phyloP scores from a whole-genome alignment of 2,888 invertebrate species.

The Pyrochroa serraticornis region DNA sequence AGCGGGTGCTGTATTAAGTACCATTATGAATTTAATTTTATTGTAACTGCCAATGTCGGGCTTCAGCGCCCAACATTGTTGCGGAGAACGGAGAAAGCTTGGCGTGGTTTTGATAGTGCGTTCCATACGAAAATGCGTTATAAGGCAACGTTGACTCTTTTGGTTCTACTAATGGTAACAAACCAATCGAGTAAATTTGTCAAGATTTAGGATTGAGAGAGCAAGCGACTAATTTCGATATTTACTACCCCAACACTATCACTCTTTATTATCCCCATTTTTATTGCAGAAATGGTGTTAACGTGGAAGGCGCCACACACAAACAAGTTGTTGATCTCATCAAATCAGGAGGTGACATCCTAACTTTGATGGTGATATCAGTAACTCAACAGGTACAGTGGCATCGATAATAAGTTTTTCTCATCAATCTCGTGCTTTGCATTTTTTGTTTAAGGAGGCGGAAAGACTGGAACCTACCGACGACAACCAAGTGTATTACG shows the following conservation, averaged over 20 bases:
- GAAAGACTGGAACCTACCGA: constrained; percentile 85
- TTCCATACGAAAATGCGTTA: no score
- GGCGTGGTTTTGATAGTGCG: no score
- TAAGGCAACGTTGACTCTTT: no score
- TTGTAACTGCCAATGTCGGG: no score
- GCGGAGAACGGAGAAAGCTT: no score
- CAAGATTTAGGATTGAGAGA: no score
- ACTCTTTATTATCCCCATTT: constrained; percentile 16
- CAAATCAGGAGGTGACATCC: constrained; percentile 96
- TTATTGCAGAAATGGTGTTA: constrained; percentile 90
- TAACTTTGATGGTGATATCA: constrained; percentile 95
- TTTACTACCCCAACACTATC: background rate
- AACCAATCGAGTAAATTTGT: no score
- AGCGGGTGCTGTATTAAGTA: no score
- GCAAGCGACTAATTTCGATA: background rate
- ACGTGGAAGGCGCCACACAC: constrained; percentile 99
- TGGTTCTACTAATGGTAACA: no score
- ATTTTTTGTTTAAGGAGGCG: constrained; percentile 69
- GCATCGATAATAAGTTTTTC: constrained; percentile 10
- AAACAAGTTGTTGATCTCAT: constrained; percentile 99
- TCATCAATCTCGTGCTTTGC: background rate
- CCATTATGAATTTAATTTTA: no score
- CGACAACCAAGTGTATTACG: constrained; percentile 80
- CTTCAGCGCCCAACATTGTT: no score
- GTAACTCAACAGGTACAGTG: constrained; percentile 82